Percentiles rank a stretch among this genome's conserved stretches.
These are phyloP conservation scores for Coranthus polyacanthus DNA, from an alignment of 2,797 vertebrate species.

Conservation along the genomic window DNA sequence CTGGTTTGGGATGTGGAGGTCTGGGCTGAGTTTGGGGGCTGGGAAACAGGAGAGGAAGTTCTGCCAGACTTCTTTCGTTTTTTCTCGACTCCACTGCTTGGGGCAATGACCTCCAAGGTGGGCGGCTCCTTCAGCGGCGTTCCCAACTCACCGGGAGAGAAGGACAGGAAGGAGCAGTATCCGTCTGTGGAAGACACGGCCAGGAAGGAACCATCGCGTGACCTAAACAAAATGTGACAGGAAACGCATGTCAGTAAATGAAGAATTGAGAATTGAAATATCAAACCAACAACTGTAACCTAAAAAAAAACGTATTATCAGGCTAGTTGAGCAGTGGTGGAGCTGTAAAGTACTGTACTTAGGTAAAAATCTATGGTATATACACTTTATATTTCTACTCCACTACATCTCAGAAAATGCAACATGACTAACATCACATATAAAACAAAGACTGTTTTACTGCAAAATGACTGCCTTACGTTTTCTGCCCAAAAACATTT, in stretches of 20 bases:
- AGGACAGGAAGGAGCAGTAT: conserved; percentile 97
- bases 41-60: conserved; percentile 83
- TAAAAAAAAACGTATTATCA: background rate
- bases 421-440: too few relatives aligned
- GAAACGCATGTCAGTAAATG: background rate
- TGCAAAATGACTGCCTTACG: too few relatives aligned
- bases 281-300: background rate
- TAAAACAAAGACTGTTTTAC: too few relatives aligned
- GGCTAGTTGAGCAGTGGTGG: too few relatives aligned
- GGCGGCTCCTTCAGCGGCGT: conserved; percentile 92
- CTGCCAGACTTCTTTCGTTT: conserved; percentile 87
- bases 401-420: too few relatives aligned
- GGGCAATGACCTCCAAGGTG: conserved; percentile 81
- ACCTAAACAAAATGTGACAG: conserved; percentile 83
- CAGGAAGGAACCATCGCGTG: conserved; percentile 92
- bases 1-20: conserved; percentile 42
- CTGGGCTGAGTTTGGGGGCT: conserved; percentile 45
- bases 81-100: conserved; percentile 85
- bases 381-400: too few relatives aligned
- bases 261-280: background rate
- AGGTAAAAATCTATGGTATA: too few relatives aligned
- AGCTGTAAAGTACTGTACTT: too few relatives aligned
- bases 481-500: too few relatives aligned
- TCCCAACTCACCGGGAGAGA: conserved; percentile 92
- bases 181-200: conserved; percentile 97